phyloP scores from a whole-genome alignment of 2,888 invertebrate genomes.

The Eurois occulta region DNA sequence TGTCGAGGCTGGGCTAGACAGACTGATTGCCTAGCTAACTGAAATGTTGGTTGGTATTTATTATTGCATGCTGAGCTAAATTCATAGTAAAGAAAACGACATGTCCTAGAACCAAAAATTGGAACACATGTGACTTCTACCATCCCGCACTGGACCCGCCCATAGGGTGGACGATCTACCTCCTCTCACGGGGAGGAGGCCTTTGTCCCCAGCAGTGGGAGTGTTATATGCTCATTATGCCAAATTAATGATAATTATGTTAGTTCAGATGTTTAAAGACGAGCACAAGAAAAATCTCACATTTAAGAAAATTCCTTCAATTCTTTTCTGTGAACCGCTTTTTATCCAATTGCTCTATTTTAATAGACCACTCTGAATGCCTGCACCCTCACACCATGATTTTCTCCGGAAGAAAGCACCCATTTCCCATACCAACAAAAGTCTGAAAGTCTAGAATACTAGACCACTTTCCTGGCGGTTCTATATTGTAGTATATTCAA shows the following conservation, averaged over 20 bases:
- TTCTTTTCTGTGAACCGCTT: background rate
- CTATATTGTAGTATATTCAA: slow-evolving; percentile 9
- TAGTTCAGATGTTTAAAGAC: background rate
- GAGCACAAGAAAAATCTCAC: background rate
- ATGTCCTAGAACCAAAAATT: background rate
- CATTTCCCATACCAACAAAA: background rate
- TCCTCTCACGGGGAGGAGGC: too few species aligned
- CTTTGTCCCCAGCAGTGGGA: background rate
- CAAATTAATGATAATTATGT: background rate
- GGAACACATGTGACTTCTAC: background rate
- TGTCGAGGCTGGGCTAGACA: slow-evolving; percentile 41
- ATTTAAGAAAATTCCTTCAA: background rate
- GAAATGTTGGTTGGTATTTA: background rate
- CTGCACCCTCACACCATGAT: background rate
- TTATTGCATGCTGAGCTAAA: background rate
- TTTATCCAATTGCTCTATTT: background rate
- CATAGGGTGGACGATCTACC: too few species aligned
- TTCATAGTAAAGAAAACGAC: background rate
- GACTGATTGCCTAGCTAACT: background rate
- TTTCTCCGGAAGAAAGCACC: background rate
- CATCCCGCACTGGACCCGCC: background rate
- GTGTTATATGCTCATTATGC: background rate
- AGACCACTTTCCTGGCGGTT: slow-evolving; percentile 25
- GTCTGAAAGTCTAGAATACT: background rate
- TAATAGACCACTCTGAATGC: background rate